Evolutionary conservation across 2,888 invertebrate species (phyloP).

Genomic region (Anthophora plumipes): DNA sequence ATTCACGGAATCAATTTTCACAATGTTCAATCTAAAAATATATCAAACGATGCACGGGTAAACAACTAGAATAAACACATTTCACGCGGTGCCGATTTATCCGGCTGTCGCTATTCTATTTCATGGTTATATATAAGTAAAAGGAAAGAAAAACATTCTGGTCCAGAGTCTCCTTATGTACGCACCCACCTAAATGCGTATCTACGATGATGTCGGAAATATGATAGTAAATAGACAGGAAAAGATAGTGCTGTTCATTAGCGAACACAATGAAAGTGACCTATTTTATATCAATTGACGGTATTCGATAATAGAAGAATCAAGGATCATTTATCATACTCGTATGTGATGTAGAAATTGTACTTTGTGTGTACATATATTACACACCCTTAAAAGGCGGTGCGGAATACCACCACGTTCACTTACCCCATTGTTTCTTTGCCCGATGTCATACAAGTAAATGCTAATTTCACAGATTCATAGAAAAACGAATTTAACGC

Average conservation of each 20-base stretch:
- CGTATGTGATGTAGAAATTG: constrained; percentile 51
- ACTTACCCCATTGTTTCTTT: constrained; percentile 93
- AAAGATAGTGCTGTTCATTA: constrained; percentile 33
- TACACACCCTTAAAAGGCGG: constrained; percentile 82
- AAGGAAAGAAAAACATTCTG: constrained; percentile 59
- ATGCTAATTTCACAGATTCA: constrained; percentile 75
- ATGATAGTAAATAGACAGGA: constrained; percentile 54
- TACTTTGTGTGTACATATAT: constrained; percentile 59
- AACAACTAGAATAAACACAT: constrained; percentile 54
- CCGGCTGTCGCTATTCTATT: constrained; percentile 51
- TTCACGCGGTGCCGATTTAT: constrained; percentile 47
- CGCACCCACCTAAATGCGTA: constrained; percentile 61
- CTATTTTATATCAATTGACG: constrained; percentile 45
- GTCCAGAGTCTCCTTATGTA: constrained; percentile 49
- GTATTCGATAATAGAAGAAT: constrained; percentile 51
- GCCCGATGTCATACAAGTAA: constrained; percentile 89
- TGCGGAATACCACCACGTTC: constrained; percentile 78
- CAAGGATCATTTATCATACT: constrained; percentile 55
- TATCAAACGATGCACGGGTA: constrained; percentile 48
- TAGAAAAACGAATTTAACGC: constrained; percentile 72
- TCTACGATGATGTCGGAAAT: constrained; percentile 44
- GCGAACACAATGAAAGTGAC: constrained; percentile 43
- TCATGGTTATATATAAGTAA: constrained; percentile 51
- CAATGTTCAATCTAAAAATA: constrained; percentile 56
- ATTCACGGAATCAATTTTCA: constrained; percentile 44